Percentiles rank a stretch among this genome's conserved stretches.
Evolutionary conservation across 2,113 vertebrate species (phyloP).

Genomic region (Cheirogaleus medius): DNA sequence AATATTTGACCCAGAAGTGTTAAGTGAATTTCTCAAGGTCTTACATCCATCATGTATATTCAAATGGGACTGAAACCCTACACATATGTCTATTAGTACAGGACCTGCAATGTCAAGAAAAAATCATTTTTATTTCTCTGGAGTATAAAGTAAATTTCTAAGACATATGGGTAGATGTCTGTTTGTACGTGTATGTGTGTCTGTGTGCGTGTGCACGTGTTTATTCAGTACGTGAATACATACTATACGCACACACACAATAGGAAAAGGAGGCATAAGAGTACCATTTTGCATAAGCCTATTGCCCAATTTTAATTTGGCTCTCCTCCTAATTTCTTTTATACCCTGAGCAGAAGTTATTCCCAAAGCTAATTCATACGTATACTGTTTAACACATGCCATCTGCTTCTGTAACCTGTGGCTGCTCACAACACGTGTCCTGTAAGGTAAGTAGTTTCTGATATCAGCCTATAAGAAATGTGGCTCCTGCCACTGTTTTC

Average conservation of each 20-base stretch:
- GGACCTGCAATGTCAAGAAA: background rate
- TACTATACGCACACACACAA: background rate
- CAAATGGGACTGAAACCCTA: background rate
- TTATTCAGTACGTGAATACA: background rate
- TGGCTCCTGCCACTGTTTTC: background rate
- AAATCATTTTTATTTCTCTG: background rate
- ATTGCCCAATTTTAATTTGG: conserved; percentile 44
- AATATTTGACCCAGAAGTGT: background rate
- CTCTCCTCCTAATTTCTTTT: conserved; percentile 41
- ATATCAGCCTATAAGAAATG: background rate
- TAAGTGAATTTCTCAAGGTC: conserved; percentile 33
- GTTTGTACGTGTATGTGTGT: background rate
- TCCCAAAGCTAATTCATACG: conserved; percentile 45
- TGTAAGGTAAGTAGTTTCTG: conserved; percentile 39
- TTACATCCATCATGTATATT: background rate
- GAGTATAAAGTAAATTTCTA: background rate
- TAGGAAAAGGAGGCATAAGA: background rate
- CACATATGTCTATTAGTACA: background rate
- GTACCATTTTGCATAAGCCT: background rate
- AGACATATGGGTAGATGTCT: background rate
- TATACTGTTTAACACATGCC: conserved; percentile 26
- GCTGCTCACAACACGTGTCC: background rate
- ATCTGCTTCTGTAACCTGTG: conserved; percentile 56
- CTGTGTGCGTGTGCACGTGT: background rate
- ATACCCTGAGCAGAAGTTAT: conserved; percentile 33